Evolutionary conservation across 2,797 vertebrate genomes (phyloP).

Genomic region (Catostomus latipinnis): DNA sequence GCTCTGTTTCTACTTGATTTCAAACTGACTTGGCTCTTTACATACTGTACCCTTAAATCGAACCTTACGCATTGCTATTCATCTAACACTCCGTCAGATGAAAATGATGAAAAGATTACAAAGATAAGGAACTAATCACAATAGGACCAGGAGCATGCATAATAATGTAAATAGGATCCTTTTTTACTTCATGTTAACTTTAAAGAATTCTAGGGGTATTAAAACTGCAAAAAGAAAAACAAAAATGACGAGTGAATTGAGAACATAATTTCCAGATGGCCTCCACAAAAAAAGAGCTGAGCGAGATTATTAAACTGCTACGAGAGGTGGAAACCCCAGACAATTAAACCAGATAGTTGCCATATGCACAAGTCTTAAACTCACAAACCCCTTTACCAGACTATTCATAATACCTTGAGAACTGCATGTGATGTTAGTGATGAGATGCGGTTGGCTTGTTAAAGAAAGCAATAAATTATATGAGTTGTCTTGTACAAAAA

Average conservation of each 20-base stretch:
- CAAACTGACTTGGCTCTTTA: too few relatives aligned
- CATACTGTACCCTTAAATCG: too few relatives aligned
- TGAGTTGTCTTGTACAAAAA: too few relatives aligned
- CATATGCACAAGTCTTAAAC: constrained; percentile 68
- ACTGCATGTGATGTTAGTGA: background rate
- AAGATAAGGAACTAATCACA: too few relatives aligned
- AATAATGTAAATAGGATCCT: too few relatives aligned
- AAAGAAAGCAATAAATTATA: too few relatives aligned
- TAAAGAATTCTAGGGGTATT: constrained; percentile 65
- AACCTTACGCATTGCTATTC: too few relatives aligned
- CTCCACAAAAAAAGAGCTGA: constrained; percentile 63
- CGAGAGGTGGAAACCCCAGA: constrained; percentile 75
- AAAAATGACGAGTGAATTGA: constrained; percentile 61
- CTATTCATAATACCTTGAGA: constrained; percentile 10
- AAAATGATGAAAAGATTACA: too few relatives aligned
- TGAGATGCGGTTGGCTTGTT: background rate
- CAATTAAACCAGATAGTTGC: constrained; percentile 77
- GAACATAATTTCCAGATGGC: constrained; percentile 79
- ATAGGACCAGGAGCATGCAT: too few relatives aligned
- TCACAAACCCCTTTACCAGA: background rate
- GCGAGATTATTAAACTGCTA: constrained; percentile 72
- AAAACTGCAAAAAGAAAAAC: constrained; percentile 63
- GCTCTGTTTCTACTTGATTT: too few relatives aligned
- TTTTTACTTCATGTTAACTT: constrained; percentile 45
- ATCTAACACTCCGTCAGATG: too few relatives aligned